These are phyloP conservation scores for Polymixis flavicincta DNA, from an alignment of 2,888 invertebrate genomes.

Conservation along the genomic window DNA sequence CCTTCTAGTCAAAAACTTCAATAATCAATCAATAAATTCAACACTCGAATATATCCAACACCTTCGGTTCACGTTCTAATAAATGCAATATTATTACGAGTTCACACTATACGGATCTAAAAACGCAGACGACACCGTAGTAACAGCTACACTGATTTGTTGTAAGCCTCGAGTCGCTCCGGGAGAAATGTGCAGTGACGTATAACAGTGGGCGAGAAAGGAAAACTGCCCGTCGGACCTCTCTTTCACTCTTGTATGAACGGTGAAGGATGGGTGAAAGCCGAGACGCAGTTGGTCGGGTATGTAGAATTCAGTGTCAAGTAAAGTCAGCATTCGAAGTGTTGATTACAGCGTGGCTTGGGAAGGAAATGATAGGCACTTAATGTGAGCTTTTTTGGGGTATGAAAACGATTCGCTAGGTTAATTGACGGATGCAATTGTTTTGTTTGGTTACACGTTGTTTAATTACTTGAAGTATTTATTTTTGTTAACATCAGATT, in stretches of 20 bases:
- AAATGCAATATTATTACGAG: slow-evolving; percentile 74
- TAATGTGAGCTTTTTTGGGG: slow-evolving; percentile 59
- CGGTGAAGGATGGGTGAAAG: slow-evolving; percentile 80
- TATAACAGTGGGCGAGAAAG: slow-evolving; percentile 83
- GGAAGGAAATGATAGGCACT: slow-evolving; percentile 60
- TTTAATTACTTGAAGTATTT: slow-evolving; percentile 15
- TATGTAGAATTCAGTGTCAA: slow-evolving; percentile 89
- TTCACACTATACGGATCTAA: slow-evolving; percentile 77
- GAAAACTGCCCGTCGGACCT: slow-evolving; percentile 80
- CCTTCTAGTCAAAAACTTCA: slow-evolving; percentile 73
- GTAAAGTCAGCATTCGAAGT: slow-evolving; percentile 71
- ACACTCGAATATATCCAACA: slow-evolving; percentile 58
- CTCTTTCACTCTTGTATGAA: slow-evolving; percentile 77
- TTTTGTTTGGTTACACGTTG: slow-evolving; percentile 22
- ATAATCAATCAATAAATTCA: slow-evolving; percentile 52
- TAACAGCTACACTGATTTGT: slow-evolving; percentile 85
- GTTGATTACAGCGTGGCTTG: slow-evolving; percentile 42
- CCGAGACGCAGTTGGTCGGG: slow-evolving; percentile 82
- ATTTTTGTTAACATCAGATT: slow-evolving; percentile 20
- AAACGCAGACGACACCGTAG: slow-evolving; percentile 83
- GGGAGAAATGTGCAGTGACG: slow-evolving; percentile 88
- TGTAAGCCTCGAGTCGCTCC: slow-evolving; percentile 75
- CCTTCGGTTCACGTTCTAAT: slow-evolving; percentile 75
- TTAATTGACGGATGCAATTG: slow-evolving; percentile 53
- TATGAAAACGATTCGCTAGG: slow-evolving; percentile 53